A percentile compares a stretch with the other conserved stretches of the same genome.
Conservation (phyloP, 1,140 invertebrate genomes). For the Drosophila novamexicana region DNA sequence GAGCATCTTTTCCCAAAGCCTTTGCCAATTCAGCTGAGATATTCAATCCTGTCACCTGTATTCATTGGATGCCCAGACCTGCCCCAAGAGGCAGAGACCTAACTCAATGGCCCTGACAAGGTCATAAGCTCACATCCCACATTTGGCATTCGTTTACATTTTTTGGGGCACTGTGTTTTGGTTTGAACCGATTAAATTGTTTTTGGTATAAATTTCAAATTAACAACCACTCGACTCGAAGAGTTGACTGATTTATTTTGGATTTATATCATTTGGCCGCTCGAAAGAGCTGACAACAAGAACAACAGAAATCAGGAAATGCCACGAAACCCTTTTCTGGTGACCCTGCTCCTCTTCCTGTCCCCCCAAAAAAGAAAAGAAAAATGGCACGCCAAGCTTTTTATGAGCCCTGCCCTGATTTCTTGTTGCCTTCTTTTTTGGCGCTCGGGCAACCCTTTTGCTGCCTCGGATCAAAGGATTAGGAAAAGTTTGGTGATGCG, state of each 20-base stretch:
- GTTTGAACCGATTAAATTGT: slow-evolving; percentile 72
- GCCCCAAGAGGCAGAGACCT: slow-evolving; percentile 18
- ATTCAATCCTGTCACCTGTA: slow-evolving; percentile 9
- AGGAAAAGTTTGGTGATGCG: slow-evolving; percentile 81
- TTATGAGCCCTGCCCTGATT: slow-evolving; percentile 51
- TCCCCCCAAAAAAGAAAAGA: slow-evolving; percentile 9
- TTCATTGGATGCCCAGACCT: slow-evolving; percentile 7
- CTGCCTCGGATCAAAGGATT: slow-evolving; percentile 79
- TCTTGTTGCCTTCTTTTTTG: slow-evolving; percentile 36
- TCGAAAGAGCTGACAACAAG: slow-evolving; percentile 42
- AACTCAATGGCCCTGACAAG: slow-evolving; percentile 47
- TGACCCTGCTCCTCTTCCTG: slow-evolving; percentile 12
- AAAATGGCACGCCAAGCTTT: slow-evolving; percentile 29
- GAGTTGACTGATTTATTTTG: slow-evolving; percentile 80
- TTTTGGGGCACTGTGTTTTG: slow-evolving; percentile 44
- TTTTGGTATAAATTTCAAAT: slow-evolving; percentile 82
- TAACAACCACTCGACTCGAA: slow-evolving; percentile 70
- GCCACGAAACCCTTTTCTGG: slow-evolving; percentile 64
- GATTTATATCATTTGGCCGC: slow-evolving; percentile 62
- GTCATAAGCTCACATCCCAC: slow-evolving; percentile 36
- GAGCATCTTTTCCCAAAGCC: neutral
- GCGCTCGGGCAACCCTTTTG: slow-evolving; percentile 41
- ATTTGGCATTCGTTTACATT: slow-evolving; percentile 36
- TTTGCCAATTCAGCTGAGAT: slow-evolving; percentile 3
- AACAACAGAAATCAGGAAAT: slow-evolving; percentile 46